Evolutionary conservation across 2,888 invertebrate genomes (phyloP), one percentile per base, ranked within the genome.

Genomic region (Ariolimax columbianus): DNA sequence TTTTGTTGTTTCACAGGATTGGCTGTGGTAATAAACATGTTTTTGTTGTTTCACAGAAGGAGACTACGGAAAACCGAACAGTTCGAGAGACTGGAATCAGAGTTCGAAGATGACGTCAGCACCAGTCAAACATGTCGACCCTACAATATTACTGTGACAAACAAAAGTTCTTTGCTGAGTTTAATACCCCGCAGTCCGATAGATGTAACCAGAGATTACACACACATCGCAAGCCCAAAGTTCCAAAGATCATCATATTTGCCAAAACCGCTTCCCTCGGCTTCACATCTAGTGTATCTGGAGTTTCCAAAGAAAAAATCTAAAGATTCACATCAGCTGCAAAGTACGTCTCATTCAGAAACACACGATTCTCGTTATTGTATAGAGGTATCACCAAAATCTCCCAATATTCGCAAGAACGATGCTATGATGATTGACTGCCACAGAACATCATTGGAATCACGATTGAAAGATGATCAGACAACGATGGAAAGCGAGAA

Each of bases 111-210:
- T 30, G 51, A 55, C 14, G 9, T 36, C 38, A 63, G 19, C 14
- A 6, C 19, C 38, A 3, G 26, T 59, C 26, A 59, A 26, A 7
- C 38, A 7, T 78, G 63, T 40, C 19, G 23, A 63, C 6, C 47
- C 1, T 26, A n/a, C 26, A 68, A 11, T 30, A 26, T 0, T 23
- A 33, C 19, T 1, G 11, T 6, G n/a, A 4, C 36, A 4, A 55
- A 17, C 7, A 72, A 70, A 51, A 26, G 0, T 17, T 19, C 36
- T 0, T 72, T 40, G 26, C 73, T 63, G 40, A n/a, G n/a, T 63
- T 55, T 82, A 33, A 75, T 82, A 17, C 82, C 82, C 23, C 73
- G 82, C 6, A 82, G 82, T 26, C 82, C 82, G 1, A 0, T 63
- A 4, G 0, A 30, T 3, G 77, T 78, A 19, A 38, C 30, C 38